Base-by-base conservation (phyloP, 2,888 invertebrate genomes). In the Shargacucullia verbasci region DNA sequence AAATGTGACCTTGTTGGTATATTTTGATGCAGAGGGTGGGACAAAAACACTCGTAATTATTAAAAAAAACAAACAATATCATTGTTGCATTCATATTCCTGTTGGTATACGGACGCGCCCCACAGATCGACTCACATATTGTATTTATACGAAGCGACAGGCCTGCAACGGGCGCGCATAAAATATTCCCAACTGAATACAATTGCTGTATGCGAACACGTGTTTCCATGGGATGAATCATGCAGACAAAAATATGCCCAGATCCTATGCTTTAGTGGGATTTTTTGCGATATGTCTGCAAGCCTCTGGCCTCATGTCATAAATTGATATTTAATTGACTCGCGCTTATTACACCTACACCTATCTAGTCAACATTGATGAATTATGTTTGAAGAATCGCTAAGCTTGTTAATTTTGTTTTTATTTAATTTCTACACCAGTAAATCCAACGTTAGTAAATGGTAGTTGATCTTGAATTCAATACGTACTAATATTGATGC, bases 121-220 rank as follows among this genome's bases (percentile, higher is more conserved):
- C 58, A 29, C 45, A 62, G 43, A 70, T 64, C 74, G 52, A 39
- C 60, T 59, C 61, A 62, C 59, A 58, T 60, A 63, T 66, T 73
- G 59, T 66, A 69, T 63, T 56, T 53, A 40, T 59, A 48, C 27
- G 27, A 54, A 53, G 55, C 67, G 60, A 64, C 69, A 61, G 56
- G 55, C 58, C 45, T 65, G 61, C 70, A 63, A 40, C 69, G 62
- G 56, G 48, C 58, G 43, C 47, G 34, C 54, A 66, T 76, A 70
- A 78, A 74, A 70, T 78, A 77, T 73, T 68, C 73, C 65, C 40
- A 58, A 31, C 63, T 59, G 73, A 66, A 64, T 67, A 77, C 73
- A 74, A 78, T 77, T 66, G 71, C 58, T 68, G 56, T 54, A 29
- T 47, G 63, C 66, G 56, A 70, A 73, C 77, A 73, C 67, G 66